Evolutionary conservation across 2,797 vertebrate genomes (phyloP).

Genomic region (Trachurus trachurus): DNA sequence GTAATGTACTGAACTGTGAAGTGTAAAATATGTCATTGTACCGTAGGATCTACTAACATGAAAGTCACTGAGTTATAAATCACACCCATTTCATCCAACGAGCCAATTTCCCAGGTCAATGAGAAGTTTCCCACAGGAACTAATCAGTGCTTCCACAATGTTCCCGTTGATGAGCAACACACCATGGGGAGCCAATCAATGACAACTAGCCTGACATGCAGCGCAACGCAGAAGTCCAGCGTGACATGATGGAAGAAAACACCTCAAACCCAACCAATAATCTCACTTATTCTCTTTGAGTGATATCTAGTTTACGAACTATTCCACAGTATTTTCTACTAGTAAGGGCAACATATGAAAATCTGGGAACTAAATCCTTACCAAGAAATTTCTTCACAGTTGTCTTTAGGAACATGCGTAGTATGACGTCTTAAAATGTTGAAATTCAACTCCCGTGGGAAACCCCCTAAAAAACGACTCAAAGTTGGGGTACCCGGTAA

Average conservation of each 20-base stretch:
- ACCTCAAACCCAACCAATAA: constrained; percentile 8
- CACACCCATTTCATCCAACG: constrained; percentile 21
- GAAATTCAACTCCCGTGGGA: too few relatives aligned
- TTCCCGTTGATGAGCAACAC: constrained; percentile 50
- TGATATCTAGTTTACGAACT: not conserved
- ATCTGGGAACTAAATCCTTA: too few relatives aligned
- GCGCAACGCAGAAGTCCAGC: constrained; percentile 1
- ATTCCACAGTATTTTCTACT: not conserved
- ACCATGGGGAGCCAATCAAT: constrained; percentile 69
- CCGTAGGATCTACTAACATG: too few relatives aligned
- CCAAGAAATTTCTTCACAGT: too few relatives aligned
- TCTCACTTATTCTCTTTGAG: not conserved
- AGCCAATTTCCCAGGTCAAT: constrained; percentile 46
- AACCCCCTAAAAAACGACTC: too few relatives aligned
- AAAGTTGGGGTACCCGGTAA: too few relatives aligned
- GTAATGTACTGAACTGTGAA: not conserved
- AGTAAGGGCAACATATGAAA: too few relatives aligned
- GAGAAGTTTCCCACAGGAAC: constrained; percentile 56
- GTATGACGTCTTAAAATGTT: too few relatives aligned
- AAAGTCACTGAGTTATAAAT: constrained; percentile 16
- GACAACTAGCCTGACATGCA: constrained; percentile 35
- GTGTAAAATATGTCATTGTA: not conserved
- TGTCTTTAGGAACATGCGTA: too few relatives aligned
- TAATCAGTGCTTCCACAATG: constrained; percentile 62
- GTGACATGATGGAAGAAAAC: constrained; percentile 17